These are phyloP conservation scores for Callyntrura guangdongensis DNA, from an alignment of 2,888 invertebrate genomes.

Conservation along the genomic window DNA sequence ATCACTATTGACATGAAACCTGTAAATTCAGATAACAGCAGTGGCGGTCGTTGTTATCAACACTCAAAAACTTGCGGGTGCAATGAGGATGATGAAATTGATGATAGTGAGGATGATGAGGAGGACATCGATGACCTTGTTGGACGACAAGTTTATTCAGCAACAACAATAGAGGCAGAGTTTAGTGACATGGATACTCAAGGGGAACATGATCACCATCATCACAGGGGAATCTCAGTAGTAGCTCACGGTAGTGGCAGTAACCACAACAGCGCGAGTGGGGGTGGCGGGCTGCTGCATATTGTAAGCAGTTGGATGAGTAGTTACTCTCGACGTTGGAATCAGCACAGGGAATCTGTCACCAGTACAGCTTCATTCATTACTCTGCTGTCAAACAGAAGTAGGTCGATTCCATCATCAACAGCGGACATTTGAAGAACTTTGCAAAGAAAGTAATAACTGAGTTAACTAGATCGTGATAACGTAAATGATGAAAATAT, in stretches of 20 bases:
- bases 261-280: too few relatives aligned
- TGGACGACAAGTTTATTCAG: slow-evolving; percentile 30
- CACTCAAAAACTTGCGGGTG: background rate
- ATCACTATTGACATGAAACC: background rate
- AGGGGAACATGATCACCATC: background rate
- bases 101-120: background rate
- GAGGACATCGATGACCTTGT: slow-evolving; percentile 28
- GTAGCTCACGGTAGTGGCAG: background rate
- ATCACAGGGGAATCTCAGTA: slow-evolving; percentile 26
- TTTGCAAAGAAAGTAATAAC: too few relatives aligned
- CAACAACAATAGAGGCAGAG: background rate
- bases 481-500: too few relatives aligned
- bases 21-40: slow-evolving; percentile 1
- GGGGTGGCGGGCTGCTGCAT: slow-evolving; percentile 34
- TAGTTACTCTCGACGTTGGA: slow-evolving; percentile 80
- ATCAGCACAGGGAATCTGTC: slow-evolving; percentile 81
- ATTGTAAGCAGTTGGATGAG: slow-evolving; percentile 71
- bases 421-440: background rate
- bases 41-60: background rate
- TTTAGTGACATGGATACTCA: slow-evolving; percentile 53
- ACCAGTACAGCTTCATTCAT: slow-evolving; percentile 82
- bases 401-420: slow-evolving; percentile 51
- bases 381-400: slow-evolving; percentile 78
- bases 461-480: too few relatives aligned
- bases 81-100: background rate